phyloP scores from a whole-genome alignment of 2,113 vertebrate genomes.

The Amblyornis subalaris region DNA sequence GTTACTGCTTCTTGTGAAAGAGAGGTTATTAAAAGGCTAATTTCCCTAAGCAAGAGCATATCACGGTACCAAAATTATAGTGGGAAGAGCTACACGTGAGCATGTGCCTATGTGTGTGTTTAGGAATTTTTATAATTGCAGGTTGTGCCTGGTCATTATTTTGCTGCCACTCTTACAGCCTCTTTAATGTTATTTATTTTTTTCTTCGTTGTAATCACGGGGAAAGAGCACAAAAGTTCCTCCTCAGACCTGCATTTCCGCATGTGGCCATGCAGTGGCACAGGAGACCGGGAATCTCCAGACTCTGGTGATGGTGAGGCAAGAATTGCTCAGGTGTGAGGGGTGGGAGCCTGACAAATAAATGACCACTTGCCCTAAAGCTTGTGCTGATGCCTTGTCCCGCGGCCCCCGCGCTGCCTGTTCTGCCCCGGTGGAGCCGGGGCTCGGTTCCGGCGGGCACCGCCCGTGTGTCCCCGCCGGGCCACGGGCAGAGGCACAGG shows the following conservation, averaged over 20 bases:
- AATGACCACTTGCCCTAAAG: rapidly evolving
- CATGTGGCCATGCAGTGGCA: not conserved
- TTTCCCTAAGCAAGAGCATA: not conserved
- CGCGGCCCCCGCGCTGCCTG: rapidly evolving
- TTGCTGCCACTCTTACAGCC: not conserved
- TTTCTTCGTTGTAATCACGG: no score
- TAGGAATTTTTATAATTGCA: not conserved
- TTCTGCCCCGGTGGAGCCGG: rapidly evolving
- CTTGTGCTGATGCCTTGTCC: rapidly evolving
- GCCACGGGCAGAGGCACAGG: no score
- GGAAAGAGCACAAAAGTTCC: not conserved
- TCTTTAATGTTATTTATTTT: not conserved
- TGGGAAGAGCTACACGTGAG: not conserved
- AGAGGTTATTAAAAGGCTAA: not conserved
- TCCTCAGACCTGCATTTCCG: not conserved
- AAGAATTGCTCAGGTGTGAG: not conserved
- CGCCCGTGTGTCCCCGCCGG: rapidly evolving
- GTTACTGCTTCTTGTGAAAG: not conserved
- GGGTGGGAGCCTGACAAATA: rapidly evolving
- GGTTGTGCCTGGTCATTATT: not conserved
- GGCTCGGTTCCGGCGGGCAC: not conserved
- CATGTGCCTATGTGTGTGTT: not conserved
- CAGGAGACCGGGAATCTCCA: not conserved
- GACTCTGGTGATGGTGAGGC: rapidly evolving
- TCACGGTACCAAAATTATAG: not conserved